phyloP scores from a whole-genome alignment of 2,888 invertebrate genomes.

The Melangyna quadrimaculata region DNA sequence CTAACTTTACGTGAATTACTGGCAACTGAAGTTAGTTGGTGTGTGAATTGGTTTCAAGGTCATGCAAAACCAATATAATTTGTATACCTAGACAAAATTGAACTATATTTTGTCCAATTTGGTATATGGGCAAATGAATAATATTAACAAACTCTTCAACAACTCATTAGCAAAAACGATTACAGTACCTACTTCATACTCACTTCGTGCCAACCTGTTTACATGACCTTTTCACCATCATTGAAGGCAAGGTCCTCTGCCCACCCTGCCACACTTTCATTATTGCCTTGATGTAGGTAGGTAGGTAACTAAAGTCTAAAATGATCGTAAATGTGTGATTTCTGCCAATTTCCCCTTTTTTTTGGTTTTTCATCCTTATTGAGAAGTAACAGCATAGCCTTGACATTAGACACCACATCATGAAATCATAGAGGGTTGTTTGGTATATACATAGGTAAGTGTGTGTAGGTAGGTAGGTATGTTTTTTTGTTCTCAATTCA shows the following conservation, averaged over 20 bases:
- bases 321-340: slow-evolving; percentile 16
- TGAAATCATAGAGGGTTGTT: not conserved
- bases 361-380: not conserved
- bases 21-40: too few relatives aligned
- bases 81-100: not conserved
- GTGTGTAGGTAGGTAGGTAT: not conserved
- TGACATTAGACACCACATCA: slow-evolving; percentile 11
- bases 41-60: too few relatives aligned
- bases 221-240: slow-evolving; percentile 1
- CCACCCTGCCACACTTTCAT: not conserved
- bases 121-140: too few relatives aligned
- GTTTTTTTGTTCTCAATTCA: not conserved
- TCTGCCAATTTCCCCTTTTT: not conserved
- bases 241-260: slow-evolving; percentile 5
- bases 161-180: not conserved
- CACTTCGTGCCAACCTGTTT: not conserved
- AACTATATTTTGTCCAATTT: too few relatives aligned
- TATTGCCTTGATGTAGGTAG: not conserved
- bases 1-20: too few relatives aligned
- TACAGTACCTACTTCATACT: not conserved
- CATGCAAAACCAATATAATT: too few relatives aligned
- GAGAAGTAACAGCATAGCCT: not conserved
- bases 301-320: not conserved
- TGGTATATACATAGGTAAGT: not conserved
- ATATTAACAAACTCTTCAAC: not conserved